Evolutionary conservation across 2,797 vertebrate genomes (phyloP), one percentile per base, ranked within the genome.

Genomic region (Mormyrus hasselquistii): DNA sequence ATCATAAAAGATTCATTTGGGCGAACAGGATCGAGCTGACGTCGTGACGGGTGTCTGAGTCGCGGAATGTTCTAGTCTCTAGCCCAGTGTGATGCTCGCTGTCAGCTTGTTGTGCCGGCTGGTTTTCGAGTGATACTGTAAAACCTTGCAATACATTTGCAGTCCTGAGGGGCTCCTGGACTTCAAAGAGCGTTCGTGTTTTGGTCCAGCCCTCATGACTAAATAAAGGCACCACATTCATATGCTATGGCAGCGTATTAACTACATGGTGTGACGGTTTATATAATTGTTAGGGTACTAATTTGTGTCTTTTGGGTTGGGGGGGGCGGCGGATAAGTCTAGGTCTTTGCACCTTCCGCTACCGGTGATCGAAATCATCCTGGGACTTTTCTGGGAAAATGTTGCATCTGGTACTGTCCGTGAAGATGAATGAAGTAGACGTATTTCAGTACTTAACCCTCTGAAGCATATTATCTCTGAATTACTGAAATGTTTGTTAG

Each of bases 231-330:
- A 85, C 44, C 82, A 85, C 82, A 85, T 85, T 85, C 49, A 19
- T 85, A 50, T 85, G 49, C 25, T 50, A 50, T 49, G 44, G 49
- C 82, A 85, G 25, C 44, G 19, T 85, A 47, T 47, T 85, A 85
- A 85, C 49, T 50, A 85, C 82, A 85, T 52, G 82, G 47, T 85
- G 82, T 85, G 82, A 85, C 44, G n/a, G 44, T 85, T 85, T 85
- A 49, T 85, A 52, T 85, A 49, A 85, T 85, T 52, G 44, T 85
- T 85, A 85, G 44, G 49, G 19, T 85, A 52, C 82, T 85, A 85
- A 85, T 85, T 85, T 52, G 49, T 85, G 82, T 85, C 47, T 85
- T 85, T 85, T n/a, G 82, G 44, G 52, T 85, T 12, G n/a, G 82
- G 49, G 55, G 44, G 19, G 3, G 49, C 9, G n/a, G 82, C 47